Percentiles rank a stretch among this genome's conserved stretches.
These are phyloP conservation scores for Xylophagus ater DNA, from an alignment of 2,888 invertebrate genomes.

Conservation along the genomic window DNA sequence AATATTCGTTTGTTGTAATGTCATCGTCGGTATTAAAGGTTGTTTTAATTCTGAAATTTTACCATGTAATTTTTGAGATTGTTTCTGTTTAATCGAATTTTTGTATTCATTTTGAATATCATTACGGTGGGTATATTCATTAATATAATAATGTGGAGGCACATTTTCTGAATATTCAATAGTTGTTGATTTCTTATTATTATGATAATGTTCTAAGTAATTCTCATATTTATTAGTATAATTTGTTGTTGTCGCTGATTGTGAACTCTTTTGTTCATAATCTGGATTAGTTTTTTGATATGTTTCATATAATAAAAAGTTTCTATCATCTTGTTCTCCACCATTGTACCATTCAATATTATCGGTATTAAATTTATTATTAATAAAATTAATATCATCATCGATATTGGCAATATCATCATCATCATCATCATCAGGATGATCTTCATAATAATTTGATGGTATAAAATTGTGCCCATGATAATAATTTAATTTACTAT, in stretches of 20 bases:
- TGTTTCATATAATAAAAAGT: slow-evolving; percentile 6
- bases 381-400: neutral
- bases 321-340: slow-evolving; percentile 18
- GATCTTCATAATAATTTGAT: neutral
- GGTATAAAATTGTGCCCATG: slow-evolving; percentile 6
- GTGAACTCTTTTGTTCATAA: too few species aligned
- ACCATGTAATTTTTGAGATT: too few species aligned
- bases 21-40: neutral
- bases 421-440: too few species aligned
- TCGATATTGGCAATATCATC: neutral
- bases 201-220: slow-evolving; percentile 34
- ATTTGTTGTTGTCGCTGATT: slow-evolving; percentile 15
- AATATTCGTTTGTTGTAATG: too few species aligned
- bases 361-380: neutral
- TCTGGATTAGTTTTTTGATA: too few species aligned
- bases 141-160: slow-evolving; percentile 11
- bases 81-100: too few species aligned
- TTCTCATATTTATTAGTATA: slow-evolving; percentile 25
- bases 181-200: slow-evolving; percentile 18
- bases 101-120: neutral
- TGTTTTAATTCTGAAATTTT: neutral
- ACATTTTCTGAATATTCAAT: slow-evolving; percentile 9
- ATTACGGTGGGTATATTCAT: slow-evolving; percentile 5
- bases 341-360: neutral
- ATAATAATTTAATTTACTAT: too few species aligned